These are phyloP conservation scores for Cephalopachus bancanus DNA, from an alignment of 2,797 vertebrate genomes.

Conservation along the genomic window DNA sequence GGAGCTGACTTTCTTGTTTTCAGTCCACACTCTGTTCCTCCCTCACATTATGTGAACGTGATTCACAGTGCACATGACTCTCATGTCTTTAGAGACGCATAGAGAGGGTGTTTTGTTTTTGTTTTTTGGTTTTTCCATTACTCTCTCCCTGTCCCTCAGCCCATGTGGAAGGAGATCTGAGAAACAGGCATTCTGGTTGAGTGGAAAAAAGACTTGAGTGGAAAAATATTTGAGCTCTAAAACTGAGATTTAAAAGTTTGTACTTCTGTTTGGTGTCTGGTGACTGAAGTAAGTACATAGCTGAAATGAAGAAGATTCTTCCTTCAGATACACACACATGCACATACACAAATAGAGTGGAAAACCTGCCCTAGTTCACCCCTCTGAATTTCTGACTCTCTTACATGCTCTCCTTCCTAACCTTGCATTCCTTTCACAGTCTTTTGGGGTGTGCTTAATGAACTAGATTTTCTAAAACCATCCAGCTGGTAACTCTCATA, in stretches of 20 bases:
- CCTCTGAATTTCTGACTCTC: not conserved
- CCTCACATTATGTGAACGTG: not conserved
- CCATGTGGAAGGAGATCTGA: not conserved
- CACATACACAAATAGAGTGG: not conserved
- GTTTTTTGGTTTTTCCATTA: not conserved
- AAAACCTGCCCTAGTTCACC: rapidly evolving
- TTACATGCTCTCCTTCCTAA: not conserved
- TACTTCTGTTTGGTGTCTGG: not conserved
- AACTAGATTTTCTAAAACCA: not conserved
- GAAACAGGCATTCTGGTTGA: not conserved
- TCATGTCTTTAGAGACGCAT: not conserved
- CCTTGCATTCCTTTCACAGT: not conserved
- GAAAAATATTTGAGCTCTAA: conserved; percentile 26
- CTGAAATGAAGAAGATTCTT: not conserved
- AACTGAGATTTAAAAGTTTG: not conserved
- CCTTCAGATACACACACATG: not conserved
- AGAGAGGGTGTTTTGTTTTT: not conserved
- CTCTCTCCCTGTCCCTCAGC: not conserved
- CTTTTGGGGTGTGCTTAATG: not conserved
- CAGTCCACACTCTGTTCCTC: not conserved
- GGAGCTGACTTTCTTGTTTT: not conserved
- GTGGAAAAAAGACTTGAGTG: not conserved
- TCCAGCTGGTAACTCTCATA: not conserved
- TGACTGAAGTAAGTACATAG: not conserved
- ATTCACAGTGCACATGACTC: not conserved